These are phyloP conservation scores for Pheosia tremula DNA, from an alignment of 2,888 invertebrate genomes.

Conservation along the genomic window DNA sequence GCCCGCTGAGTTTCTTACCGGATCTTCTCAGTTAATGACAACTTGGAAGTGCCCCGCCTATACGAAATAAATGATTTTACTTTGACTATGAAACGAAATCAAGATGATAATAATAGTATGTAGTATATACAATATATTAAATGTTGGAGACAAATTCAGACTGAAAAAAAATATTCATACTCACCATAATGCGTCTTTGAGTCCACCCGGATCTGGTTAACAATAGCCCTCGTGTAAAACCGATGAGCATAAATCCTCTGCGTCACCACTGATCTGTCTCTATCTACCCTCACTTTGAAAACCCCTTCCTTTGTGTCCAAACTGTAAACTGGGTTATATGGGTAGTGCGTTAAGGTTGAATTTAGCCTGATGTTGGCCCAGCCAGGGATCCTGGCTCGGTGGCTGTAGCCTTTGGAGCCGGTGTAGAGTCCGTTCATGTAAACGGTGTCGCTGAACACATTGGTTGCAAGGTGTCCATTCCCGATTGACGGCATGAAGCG, in stretches of 20 bases:
- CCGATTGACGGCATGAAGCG: slow-evolving; percentile 85
- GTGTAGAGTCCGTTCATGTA: slow-evolving; percentile 86
- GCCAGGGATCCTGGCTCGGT: slow-evolving; percentile 85
- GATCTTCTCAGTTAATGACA: no score
- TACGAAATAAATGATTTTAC: no score
- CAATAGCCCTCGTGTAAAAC: slow-evolving; percentile 76
- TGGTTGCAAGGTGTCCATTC: slow-evolving; percentile 85
- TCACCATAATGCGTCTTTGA: slow-evolving; percentile 70
- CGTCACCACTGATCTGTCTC: slow-evolving; percentile 75
- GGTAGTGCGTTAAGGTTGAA: slow-evolving; percentile 68
- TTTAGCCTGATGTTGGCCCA: slow-evolving; percentile 83
- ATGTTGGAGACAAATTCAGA: no score
- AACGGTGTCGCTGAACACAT: slow-evolving; percentile 84
- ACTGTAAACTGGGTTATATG: slow-evolving; percentile 70
- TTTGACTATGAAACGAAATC: no score
- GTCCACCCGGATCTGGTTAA: slow-evolving; percentile 77
- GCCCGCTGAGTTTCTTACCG: no score
- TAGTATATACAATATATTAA: no score
- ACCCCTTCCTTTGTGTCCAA: slow-evolving; percentile 75
- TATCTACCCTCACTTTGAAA: slow-evolving; percentile 76
- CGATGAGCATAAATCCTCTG: slow-evolving; percentile 78
- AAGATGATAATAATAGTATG: no score
- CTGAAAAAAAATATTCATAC: neutral
- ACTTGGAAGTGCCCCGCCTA: no score
- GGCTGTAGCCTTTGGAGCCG: slow-evolving; percentile 81